A percentile compares a stretch with the other conserved stretches of the same genome.
phyloP scores from a whole-genome alignment of 2,113 vertebrate species.

The Clarias magur region DNA sequence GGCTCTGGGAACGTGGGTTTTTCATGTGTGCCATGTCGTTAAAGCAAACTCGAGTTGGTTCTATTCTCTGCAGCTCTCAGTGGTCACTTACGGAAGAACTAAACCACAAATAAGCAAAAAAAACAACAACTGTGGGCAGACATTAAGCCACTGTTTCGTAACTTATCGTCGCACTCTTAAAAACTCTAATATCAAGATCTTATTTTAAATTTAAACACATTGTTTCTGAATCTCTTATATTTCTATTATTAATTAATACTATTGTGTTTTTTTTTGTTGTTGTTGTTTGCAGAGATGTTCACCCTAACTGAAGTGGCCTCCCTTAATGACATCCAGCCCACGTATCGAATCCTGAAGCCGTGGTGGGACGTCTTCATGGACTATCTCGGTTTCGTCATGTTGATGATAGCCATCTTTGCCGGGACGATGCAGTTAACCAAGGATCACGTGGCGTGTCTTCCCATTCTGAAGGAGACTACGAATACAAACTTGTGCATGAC shows the following conservation, averaged over 20 bases:
- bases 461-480: constrained; percentile 74
- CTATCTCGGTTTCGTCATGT: constrained; percentile 94
- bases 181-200: background rate
- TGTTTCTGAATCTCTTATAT: background rate
- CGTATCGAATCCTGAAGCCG: constrained; percentile 97
- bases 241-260: background rate
- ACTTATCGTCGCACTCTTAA: background rate
- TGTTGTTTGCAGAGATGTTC: constrained; percentile 89
- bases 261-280: background rate
- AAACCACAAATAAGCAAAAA: background rate
- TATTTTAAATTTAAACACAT: background rate
- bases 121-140: background rate
- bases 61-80: background rate
- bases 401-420: constrained; percentile 96
- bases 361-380: constrained; percentile 99
- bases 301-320: constrained; percentile 96
- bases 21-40: background rate
- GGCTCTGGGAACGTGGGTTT: background rate
- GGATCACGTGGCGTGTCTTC: constrained; percentile 96
- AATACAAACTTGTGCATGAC: constrained; percentile 7
- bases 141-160: background rate
- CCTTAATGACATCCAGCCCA: constrained; percentile 94
- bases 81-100: background rate
- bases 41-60: background rate
- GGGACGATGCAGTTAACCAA: constrained; percentile 99